These are phyloP conservation scores for Chelonia mydas DNA, from an alignment of 2,797 vertebrate genomes.

Conservation along the genomic window DNA sequence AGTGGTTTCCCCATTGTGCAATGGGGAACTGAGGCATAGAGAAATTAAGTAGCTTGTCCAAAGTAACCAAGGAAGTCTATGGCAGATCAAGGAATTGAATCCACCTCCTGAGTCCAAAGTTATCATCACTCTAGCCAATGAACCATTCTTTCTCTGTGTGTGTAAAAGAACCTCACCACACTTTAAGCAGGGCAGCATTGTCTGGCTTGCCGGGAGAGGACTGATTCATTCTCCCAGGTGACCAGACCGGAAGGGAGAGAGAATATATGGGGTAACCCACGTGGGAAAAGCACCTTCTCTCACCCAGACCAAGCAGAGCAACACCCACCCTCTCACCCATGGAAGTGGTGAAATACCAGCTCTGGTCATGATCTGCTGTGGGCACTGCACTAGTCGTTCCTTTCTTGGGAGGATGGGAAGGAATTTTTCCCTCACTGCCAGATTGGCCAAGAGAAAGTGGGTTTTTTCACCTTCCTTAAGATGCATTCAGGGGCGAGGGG, in stretches of 20 bases:
- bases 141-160: neutral
- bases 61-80: neutral
- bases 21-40: neutral
- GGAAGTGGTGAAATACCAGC: neutral
- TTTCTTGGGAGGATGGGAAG: neutral
- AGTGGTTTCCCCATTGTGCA: neutral
- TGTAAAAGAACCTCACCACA: neutral
- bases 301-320: too few species aligned
- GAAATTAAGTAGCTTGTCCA: neutral
- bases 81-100: neutral
- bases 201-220: neutral
- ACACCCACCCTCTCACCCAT: too few species aligned
- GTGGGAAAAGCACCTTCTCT: neutral
- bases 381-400: neutral
- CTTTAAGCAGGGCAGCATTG: neutral
- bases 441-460: neutral
- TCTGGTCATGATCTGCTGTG: neutral
- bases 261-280: neutral
- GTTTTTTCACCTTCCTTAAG: neutral
- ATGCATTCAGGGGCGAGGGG: too few species aligned
- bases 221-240: neutral
- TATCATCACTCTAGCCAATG: neutral
- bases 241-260: neutral
- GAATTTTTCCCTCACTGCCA: neutral
- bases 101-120: neutral